Evolutionary conservation across 2,113 vertebrate genomes (phyloP), one percentile per base, ranked within the genome.

Genomic region (Apeltes quadracus): DNA sequence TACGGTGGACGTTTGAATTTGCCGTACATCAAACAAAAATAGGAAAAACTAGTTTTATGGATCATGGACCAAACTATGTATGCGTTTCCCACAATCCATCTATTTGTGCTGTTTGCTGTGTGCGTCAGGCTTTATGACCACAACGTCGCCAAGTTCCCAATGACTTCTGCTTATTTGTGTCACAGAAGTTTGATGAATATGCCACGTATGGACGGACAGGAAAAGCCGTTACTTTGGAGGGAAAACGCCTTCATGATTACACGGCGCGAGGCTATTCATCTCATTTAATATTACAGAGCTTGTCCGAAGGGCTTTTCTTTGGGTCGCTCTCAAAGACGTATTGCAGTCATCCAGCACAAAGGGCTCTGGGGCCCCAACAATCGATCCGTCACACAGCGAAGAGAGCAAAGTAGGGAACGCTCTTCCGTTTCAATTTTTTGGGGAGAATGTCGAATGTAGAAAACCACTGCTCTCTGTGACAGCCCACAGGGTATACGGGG

Each of bases 321-420:
- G 22, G 20, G 23, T 46, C 15, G 18, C 58, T 65, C 32, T 57
- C 23, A 70, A 69, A 72, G 23, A 77, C 51, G 51, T 55, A 74
- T 61, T 75, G 41, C 54, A 56, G 69, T 27, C 27, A 57, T 70
- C 55, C n/a, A 81, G 54, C 64, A 62, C 75, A 69, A 88, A 88
- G 72, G 77, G 80, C 79, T 79, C 29, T 3, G 1, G 50, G 72
- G 54, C 58, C 15, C 63, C 41, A 83, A 65, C 11, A 50, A 82
- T 20, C 55, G 64, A 81, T 62, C 41, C 50, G 81, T 82, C 74
- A 74, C 68, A 36, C 32, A 22, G 61, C 16, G 34, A 48, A 38
- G 53, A 73, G 53, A 50, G 20, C 27, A 32, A 39, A 36, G 41
- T 76, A 48, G 66, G 73, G 64, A 59, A 70, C 55, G 15, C 53